Percentiles rank a stretch among this genome's conserved stretches.
Conservation (phyloP, 2,113 vertebrate species). For the Telmatochromis brachygnathus region DNA sequence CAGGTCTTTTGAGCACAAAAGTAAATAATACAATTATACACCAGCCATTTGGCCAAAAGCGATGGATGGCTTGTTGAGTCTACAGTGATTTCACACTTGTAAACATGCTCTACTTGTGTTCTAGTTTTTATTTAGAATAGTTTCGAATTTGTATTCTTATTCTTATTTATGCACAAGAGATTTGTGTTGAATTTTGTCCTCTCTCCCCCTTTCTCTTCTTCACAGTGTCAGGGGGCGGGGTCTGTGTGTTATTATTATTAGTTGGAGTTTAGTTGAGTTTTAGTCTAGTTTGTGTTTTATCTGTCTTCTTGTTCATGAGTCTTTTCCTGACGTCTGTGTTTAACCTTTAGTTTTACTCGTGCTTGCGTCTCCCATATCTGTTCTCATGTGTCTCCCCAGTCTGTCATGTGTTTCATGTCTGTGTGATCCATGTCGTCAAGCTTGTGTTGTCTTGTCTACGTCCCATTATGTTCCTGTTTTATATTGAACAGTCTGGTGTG, state of each 20-base stretch:
- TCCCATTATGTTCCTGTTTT: background rate
- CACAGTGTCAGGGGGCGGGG: rapidly evolving
- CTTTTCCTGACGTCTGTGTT: background rate
- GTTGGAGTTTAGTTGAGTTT: background rate
- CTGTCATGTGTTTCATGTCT: background rate
- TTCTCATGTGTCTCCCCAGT: background rate
- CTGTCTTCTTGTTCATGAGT: background rate
- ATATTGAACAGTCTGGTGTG: background rate
- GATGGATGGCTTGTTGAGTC: background rate
- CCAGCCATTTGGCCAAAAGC: background rate
- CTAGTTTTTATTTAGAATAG: background rate
- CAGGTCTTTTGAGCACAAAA: background rate
- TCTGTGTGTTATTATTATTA: background rate
- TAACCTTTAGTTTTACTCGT: background rate
- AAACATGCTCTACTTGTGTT: rapidly evolving
- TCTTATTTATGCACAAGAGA: background rate
- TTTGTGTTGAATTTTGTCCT: background rate
- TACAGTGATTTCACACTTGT: background rate
- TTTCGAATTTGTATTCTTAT: background rate
- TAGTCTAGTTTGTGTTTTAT: background rate
- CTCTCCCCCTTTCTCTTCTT: background rate
- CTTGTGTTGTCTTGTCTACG: background rate
- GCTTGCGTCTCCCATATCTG: background rate
- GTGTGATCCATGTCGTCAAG: background rate
- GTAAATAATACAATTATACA: background rate